Percentiles rank a stretch among this genome's conserved stretches.
Conservation (phyloP, 2,113 vertebrate genomes). For the Anarhynchus alexandrinus region DNA sequence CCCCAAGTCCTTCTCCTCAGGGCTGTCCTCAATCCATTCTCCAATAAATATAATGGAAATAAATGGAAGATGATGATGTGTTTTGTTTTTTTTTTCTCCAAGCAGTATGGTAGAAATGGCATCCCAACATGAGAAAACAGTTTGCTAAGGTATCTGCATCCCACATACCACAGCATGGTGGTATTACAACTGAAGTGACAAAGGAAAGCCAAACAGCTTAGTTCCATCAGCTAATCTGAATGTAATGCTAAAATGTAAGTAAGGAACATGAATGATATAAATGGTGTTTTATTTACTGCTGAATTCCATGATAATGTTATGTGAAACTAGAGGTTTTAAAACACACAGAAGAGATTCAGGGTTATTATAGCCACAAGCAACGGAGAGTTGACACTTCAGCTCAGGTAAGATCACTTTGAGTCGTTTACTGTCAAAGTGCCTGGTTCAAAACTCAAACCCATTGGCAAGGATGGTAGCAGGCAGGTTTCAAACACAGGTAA, state of each 20-base stretch:
- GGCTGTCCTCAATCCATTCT: too few relatives aligned
- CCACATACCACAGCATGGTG: not conserved
- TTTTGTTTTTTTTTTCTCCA: not conserved
- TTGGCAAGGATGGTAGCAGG: not conserved
- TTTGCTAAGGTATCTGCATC: not conserved
- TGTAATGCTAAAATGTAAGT: not conserved
- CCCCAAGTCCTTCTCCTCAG: too few relatives aligned
- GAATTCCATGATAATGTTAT: not conserved
- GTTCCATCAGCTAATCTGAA: not conserved
- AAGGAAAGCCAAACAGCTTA: not conserved
- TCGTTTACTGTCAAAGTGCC: not conserved
- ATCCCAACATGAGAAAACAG: not conserved
- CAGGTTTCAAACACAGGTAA: not conserved
- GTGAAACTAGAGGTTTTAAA: not conserved
- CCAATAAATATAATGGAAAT: not conserved
- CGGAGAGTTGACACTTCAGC: not conserved
- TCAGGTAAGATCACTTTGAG: not conserved
- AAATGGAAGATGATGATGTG: not conserved
- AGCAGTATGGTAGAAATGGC: not conserved
- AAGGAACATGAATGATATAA: not conserved
- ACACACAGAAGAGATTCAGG: not conserved
- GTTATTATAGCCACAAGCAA: not conserved
- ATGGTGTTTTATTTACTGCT: not conserved
- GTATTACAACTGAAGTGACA: not conserved
- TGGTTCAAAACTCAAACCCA: not conserved